These are phyloP conservation scores for Electrophaes corylata DNA, from an alignment of 2,888 invertebrate species.

Conservation along the genomic window DNA sequence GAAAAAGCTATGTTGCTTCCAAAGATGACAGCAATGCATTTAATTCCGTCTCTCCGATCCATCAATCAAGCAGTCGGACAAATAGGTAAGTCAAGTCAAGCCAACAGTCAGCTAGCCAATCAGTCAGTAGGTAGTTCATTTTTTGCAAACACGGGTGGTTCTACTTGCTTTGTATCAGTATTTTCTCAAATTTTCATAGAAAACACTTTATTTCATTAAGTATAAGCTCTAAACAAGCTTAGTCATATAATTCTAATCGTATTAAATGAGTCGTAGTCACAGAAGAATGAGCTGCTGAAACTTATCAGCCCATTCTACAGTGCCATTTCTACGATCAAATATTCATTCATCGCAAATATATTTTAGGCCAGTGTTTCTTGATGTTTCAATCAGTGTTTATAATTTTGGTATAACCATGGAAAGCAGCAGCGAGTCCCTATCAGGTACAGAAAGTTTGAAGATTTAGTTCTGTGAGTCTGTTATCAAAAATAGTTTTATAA, in stretches of 20 bases:
- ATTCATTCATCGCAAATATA: conserved; percentile 25
- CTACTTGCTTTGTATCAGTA: background rate
- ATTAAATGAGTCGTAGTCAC: background rate
- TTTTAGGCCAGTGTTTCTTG: conserved; percentile 9
- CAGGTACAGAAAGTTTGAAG: conserved; percentile 52
- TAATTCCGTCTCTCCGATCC: too few relatives aligned
- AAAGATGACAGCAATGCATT: too few relatives aligned
- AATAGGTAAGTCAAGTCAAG: too few relatives aligned
- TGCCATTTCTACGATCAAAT: conserved; percentile 28
- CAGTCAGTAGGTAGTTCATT: too few relatives aligned
- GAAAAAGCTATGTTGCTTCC: too few relatives aligned
- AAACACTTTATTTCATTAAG: background rate
- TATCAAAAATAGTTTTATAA: conserved; percentile 11
- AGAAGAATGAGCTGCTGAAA: background rate
- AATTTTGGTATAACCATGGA: conserved; percentile 60
- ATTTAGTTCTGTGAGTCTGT: background rate
- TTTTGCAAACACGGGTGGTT: too few relatives aligned
- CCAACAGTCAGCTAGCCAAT: too few relatives aligned
- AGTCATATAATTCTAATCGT: background rate
- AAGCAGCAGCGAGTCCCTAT: conserved; percentile 71
- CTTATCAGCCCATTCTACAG: background rate
- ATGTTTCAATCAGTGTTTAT: conserved; percentile 29
- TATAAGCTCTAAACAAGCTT: background rate
- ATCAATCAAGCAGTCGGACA: too few relatives aligned
- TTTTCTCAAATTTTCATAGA: background rate